A percentile compares a stretch with the other conserved stretches of the same genome.
Evolutionary conservation across 2,113 vertebrate genomes (phyloP).

Genomic region (Nerophis lumbriciformis): DNA sequence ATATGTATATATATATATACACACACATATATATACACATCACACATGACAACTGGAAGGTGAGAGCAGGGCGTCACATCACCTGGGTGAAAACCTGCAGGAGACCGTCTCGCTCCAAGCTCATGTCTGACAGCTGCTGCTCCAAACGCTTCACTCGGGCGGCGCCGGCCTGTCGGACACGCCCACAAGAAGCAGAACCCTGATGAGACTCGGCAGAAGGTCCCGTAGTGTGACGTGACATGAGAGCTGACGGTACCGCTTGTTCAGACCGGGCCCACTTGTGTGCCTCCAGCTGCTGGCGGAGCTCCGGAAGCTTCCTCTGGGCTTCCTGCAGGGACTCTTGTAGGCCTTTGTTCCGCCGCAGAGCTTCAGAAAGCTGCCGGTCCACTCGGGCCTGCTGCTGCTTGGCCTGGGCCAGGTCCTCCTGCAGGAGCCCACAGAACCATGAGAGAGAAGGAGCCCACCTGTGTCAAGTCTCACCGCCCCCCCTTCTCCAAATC

Average conservation of each 20-base stretch:
- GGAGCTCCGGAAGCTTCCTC: slow-evolving; percentile 68
- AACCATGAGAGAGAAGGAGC: neutral
- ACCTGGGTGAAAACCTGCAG: slow-evolving; percentile 83
- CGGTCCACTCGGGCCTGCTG: slow-evolving; percentile 63
- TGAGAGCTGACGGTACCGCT: slow-evolving; percentile 52
- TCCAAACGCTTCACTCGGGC: slow-evolving; percentile 75
- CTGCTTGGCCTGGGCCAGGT: slow-evolving; percentile 74
- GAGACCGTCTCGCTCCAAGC: slow-evolving; percentile 83
- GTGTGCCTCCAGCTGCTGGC: slow-evolving; percentile 49
- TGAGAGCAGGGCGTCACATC: neutral
- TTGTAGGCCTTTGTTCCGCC: slow-evolving; percentile 72
- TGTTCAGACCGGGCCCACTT: neutral
- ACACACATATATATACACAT: too few species aligned
- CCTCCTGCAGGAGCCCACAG: slow-evolving; percentile 66
- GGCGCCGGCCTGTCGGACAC: slow-evolving; percentile 63
- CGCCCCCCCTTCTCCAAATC: too few species aligned
- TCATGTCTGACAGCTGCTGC: slow-evolving; percentile 77
- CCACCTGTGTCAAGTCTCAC: too few species aligned
- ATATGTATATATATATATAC: too few species aligned
- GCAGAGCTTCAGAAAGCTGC: slow-evolving; percentile 69
- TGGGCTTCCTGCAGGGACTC: slow-evolving; percentile 71
- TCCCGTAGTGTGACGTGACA: fast-evolving
- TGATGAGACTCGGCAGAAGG: neutral
- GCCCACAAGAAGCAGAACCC: neutral
- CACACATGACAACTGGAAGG: too few species aligned